Evolutionary conservation across 2,113 vertebrate species (phyloP), one percentile per base, ranked within the genome.

Genomic region (Corapipo altera): DNA sequence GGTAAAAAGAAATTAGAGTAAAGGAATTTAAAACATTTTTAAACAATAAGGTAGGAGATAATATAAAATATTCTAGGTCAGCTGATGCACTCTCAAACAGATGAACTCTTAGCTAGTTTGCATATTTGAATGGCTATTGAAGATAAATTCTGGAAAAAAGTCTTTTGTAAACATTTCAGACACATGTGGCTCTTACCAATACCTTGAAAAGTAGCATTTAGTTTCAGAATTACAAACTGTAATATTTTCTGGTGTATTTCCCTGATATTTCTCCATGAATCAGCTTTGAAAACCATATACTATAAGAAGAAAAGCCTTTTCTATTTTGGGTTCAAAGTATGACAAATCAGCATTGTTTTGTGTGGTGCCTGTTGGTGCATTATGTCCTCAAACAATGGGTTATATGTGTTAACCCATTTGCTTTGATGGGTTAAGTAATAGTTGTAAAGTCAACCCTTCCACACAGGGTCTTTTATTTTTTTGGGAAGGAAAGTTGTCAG

Each of bases 261-360:
- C 6, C 35, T 79, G 35, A 4, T 72, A 43, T 17, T 85, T 79
- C 9, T 83, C 12, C 39, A 8, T 67, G 12, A 88, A 70, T 80
- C 9, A 58, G 6, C 55, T 90, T 58, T 85, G 55, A 90, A 88
- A 93, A 74, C 46, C 22, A 28, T 55, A 46, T n/a, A 28, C 5
- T 69, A 8, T 21, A 37, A 62, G 27, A 62, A 86, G 65, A 96
- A 83, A 89, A 85, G 43, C 51, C 62, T 86, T 81, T 77, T 91
- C 69, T 84, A 0, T 77, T 93, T 91, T 79, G 51, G 9, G 80
- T 73, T 74, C 33, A 8, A 83, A 74, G 20, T 35, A n/a, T 44
- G 75, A 93, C 90, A 95, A 32, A 88, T 84, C 22, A 17, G 27
- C 79, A 90, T 92, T 94, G 90, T 90, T 93, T 85, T 81, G 6